Percentiles rank a stretch among this genome's conserved stretches.
Evolutionary conservation across 2,113 vertebrate genomes (phyloP).

Genomic region (Mystacornis crossleyi): DNA sequence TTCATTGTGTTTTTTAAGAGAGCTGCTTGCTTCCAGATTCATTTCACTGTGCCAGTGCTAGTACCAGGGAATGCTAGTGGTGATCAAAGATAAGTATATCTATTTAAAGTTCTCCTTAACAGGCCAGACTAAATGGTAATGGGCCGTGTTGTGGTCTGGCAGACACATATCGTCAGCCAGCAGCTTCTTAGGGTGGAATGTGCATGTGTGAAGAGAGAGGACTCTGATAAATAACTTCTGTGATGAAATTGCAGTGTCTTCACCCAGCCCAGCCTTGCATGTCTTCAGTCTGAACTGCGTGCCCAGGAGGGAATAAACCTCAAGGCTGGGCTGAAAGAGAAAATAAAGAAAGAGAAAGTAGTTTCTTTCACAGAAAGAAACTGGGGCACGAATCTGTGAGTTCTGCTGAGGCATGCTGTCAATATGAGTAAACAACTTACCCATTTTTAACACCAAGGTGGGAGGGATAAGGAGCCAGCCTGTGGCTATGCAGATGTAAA

Average conservation of each 20-base stretch:
- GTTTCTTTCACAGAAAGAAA: neutral
- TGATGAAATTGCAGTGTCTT: neutral
- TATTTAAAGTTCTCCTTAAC: neutral
- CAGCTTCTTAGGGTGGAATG: neutral
- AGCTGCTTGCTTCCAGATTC: neutral
- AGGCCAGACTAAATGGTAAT: neutral
- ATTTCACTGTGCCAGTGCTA: neutral
- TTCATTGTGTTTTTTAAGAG: neutral
- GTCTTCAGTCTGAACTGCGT: neutral
- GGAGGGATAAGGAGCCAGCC: neutral
- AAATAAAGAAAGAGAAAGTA: neutral
- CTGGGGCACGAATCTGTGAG: neutral
- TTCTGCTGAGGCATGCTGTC: neutral
- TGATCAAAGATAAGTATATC: neutral
- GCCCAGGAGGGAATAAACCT: neutral
- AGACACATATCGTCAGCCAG: neutral
- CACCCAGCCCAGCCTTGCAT: neutral
- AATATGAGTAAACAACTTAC: neutral
- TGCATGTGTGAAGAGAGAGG: neutral
- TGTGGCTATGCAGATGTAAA: neutral
- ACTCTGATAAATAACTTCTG: neutral
- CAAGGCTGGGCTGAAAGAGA: neutral
- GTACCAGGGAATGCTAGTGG: neutral
- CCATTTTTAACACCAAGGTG: neutral
- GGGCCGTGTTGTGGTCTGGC: neutral